Evolutionary conservation across 2,113 vertebrate genomes (phyloP), one percentile per base, ranked within the genome.

Genomic region (Chascanopsetta lugubris): DNA sequence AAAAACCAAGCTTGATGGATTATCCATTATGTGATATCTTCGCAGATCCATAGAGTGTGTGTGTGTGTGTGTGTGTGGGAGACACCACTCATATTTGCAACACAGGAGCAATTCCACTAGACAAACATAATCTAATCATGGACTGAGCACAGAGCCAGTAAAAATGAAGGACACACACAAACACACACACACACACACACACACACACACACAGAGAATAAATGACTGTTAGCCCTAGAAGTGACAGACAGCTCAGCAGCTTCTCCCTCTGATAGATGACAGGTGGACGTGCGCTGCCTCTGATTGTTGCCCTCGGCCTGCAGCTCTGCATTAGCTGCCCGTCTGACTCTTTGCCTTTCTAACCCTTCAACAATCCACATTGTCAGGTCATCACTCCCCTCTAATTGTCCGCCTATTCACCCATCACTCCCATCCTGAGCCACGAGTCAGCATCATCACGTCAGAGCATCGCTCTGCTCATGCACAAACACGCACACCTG

Each of bases 191-290:
- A 63, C 36, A 49, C 24, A 40, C 38, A 40, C 38, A 8, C 38
- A 40, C 38, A 8, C 17, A 40, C 38, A n/a, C 36, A 40, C 36
- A 7, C 15, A 40, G 13, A 8, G 67, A 0, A 38, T 45, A 67
- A 72, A 80, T 69, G 67, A 82, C 46, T 67, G 69, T 42, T n/a
- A 0, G 1, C 48, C 11, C 42, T 53, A 36, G 40, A 67, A 72
- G 77, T 75, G 64, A 82, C 46, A 65, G 69, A 83, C 61, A 79
- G 71, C 55, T 72, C 71, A 34, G 75, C 73, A 68, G 59, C 70
- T 74, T 62, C 72, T 78, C 50, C 49, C 68, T 38, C 48, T 68
- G 75, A 61, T 22, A 66, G 43, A 72, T 69, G 80, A 63, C 64
- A 66, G 68, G 75, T 49, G 42, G 75, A 67, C 2, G 17, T 40